A percentile compares a stretch with the other conserved stretches of the same genome.
Evolutionary conservation across 1,140 invertebrate species (phyloP).

Genomic region (Brevipalpus yothersi): DNA sequence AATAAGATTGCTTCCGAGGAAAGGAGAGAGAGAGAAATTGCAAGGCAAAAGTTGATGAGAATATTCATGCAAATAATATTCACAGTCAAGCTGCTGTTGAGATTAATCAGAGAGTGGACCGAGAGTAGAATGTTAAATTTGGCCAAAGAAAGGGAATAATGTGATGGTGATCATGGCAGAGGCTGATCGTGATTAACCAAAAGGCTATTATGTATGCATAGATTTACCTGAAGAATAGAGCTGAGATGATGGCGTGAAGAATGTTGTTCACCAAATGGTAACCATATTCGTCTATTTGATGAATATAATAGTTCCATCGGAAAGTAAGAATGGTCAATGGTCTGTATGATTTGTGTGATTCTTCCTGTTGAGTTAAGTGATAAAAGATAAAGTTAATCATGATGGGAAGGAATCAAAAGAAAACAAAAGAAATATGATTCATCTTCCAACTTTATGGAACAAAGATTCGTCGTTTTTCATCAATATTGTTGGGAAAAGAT

Average conservation of each 20-base stretch:
- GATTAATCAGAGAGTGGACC: too few relatives aligned
- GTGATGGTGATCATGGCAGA: background rate
- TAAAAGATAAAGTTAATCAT: background rate
- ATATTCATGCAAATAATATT: too few relatives aligned
- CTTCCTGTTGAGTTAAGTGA: conserved; percentile 37
- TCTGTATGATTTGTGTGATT: conserved; percentile 81
- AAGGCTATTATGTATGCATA: background rate
- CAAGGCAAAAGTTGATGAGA: too few relatives aligned
- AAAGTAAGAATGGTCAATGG: conserved; percentile 76
- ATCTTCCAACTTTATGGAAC: too few relatives aligned
- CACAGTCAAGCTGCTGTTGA: too few relatives aligned
- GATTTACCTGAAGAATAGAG: conserved; percentile 3
- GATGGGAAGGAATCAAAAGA: background rate
- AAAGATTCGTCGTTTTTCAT: too few relatives aligned
- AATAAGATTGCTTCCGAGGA: too few relatives aligned
- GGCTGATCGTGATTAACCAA: background rate
- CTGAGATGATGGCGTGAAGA: conserved; percentile 23
- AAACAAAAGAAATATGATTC: background rate
- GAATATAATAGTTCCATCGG: conserved; percentile 62
- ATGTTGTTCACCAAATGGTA: conserved; percentile 75
- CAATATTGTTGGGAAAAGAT: too few relatives aligned
- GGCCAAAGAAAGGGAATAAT: background rate
- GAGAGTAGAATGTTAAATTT: background rate
- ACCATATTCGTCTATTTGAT: conserved; percentile 62
- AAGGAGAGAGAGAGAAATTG: too few relatives aligned